phyloP scores from a whole-genome alignment of 2,113 vertebrate genomes.

The Erinaceus europaeus region DNA sequence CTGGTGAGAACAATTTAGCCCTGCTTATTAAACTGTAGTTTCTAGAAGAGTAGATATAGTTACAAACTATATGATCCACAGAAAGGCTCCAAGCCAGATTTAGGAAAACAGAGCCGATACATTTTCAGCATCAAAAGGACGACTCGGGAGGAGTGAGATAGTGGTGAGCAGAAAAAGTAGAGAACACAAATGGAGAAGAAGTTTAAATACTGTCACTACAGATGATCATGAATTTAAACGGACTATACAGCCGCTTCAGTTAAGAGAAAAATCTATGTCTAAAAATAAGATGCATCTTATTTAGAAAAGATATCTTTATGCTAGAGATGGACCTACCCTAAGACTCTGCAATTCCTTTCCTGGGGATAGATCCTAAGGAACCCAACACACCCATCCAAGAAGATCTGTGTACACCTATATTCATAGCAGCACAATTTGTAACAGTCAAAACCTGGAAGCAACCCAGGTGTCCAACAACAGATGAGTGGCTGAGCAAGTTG shows the following conservation, averaged over 20 bases:
- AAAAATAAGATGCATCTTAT: background rate
- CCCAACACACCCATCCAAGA: too few relatives aligned
- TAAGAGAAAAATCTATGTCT: background rate
- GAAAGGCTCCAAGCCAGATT: background rate
- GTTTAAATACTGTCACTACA: background rate
- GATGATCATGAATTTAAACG: background rate
- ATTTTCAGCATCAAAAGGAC: background rate
- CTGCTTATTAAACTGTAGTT: background rate
- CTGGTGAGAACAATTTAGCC: background rate
- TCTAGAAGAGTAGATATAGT: background rate
- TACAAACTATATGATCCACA: background rate
- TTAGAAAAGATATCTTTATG: background rate
- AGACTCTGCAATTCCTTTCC: too few relatives aligned
- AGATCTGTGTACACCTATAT: too few relatives aligned
- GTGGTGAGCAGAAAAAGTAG: background rate
- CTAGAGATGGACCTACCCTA: too few relatives aligned
- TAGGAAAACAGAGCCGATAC: background rate
- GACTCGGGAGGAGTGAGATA: background rate
- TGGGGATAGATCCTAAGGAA: too few relatives aligned
- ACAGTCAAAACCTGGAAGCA: too few relatives aligned
- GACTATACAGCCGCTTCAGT: background rate
- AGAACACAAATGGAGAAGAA: background rate
- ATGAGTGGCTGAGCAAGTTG: too few relatives aligned
- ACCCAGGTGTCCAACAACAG: too few relatives aligned
- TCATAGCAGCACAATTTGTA: too few relatives aligned